phyloP scores from a whole-genome alignment of 2,797 vertebrate genomes.

The Caiman crocodilus region DNA sequence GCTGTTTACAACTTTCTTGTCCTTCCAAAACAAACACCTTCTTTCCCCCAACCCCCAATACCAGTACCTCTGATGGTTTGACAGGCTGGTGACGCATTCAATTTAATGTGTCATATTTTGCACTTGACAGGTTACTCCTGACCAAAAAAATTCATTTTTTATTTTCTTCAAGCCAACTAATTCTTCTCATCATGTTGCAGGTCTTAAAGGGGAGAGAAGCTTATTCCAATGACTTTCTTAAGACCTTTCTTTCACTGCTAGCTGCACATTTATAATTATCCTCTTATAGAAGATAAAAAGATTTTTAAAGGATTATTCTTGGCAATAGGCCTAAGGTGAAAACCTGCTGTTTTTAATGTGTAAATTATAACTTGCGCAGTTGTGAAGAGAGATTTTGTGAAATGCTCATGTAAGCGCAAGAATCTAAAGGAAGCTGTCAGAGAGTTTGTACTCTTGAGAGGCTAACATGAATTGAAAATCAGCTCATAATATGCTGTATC shows the following conservation, averaged over 20 bases:
- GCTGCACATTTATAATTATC: slow-evolving; percentile 78
- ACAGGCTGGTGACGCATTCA: background rate
- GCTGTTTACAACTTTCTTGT: slow-evolving; percentile 52
- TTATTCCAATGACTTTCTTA: slow-evolving; percentile 60
- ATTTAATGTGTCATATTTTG: slow-evolving; percentile 47
- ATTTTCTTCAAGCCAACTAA: slow-evolving; percentile 34
- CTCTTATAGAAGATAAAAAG: slow-evolving; percentile 74
- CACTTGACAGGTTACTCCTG: slow-evolving; percentile 31
- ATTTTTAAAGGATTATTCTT: slow-evolving; percentile 77
- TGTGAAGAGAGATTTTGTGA: slow-evolving; percentile 71
- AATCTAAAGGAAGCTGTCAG: slow-evolving; percentile 73
- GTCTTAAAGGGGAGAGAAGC: slow-evolving; percentile 46
- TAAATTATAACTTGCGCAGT: slow-evolving; percentile 79
- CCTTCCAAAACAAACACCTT: slow-evolving; percentile 41
- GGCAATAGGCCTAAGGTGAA: slow-evolving; percentile 78
- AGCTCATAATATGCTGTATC: slow-evolving; percentile 65
- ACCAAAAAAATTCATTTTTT: slow-evolving; percentile 43
- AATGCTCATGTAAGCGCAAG: slow-evolving; percentile 67
- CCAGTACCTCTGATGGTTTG: background rate
- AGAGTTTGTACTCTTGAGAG: slow-evolving; percentile 65
- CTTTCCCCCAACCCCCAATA: too few relatives aligned
- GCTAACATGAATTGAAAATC: slow-evolving; percentile 65
- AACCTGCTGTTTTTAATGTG: slow-evolving; percentile 76
- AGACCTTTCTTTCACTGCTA: slow-evolving; percentile 67
- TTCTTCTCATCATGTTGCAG: slow-evolving; percentile 54